phyloP scores from a whole-genome alignment of 2,113 vertebrate species.

The Lepisosteus osseus region DNA sequence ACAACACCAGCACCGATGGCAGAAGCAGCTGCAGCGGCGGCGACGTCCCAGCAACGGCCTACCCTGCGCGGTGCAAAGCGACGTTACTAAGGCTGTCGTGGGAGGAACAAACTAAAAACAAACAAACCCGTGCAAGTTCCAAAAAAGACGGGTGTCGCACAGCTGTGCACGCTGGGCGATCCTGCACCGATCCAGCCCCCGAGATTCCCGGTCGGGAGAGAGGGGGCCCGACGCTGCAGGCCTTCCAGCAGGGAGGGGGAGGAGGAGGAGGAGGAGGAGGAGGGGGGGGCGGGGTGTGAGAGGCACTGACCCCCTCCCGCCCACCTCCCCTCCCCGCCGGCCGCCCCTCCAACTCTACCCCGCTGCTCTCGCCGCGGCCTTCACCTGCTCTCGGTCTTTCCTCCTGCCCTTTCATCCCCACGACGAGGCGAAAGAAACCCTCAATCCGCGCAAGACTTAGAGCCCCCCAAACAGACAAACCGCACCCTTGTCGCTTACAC shows the following conservation, averaged over 20 bases:
- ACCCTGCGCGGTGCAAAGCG: too few species aligned
- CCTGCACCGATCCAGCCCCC: too few species aligned
- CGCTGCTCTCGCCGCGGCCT: constrained; percentile 17
- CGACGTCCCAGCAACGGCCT: too few species aligned
- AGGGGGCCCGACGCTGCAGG: constrained; percentile 45
- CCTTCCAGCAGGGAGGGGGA: constrained; percentile 44
- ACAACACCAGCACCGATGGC: too few species aligned
- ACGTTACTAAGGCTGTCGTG: too few species aligned
- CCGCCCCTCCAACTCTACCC: constrained; percentile 37
- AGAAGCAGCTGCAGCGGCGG: too few species aligned
- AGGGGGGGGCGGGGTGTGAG: constrained; percentile 24
- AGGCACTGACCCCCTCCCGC: constrained; percentile 44
- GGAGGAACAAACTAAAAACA: too few species aligned
- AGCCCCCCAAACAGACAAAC: neutral
- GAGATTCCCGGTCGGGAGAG: too few species aligned
- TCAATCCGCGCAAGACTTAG: neutral
- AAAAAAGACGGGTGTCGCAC: too few species aligned
- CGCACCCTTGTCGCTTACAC: constrained; percentile 5
- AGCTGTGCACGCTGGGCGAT: too few species aligned
- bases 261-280: neutral
- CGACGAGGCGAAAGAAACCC: constrained; percentile 14
- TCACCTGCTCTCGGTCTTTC: too few species aligned
- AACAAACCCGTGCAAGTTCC: too few species aligned
- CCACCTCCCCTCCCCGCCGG: constrained; percentile 31
- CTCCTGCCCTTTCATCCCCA: constrained; percentile 8